Percentiles rank a stretch among this genome's conserved stretches.
These are phyloP conservation scores for Nanorana parkeri DNA, from an alignment of 2,113 vertebrate species.

Conservation along the genomic window DNA sequence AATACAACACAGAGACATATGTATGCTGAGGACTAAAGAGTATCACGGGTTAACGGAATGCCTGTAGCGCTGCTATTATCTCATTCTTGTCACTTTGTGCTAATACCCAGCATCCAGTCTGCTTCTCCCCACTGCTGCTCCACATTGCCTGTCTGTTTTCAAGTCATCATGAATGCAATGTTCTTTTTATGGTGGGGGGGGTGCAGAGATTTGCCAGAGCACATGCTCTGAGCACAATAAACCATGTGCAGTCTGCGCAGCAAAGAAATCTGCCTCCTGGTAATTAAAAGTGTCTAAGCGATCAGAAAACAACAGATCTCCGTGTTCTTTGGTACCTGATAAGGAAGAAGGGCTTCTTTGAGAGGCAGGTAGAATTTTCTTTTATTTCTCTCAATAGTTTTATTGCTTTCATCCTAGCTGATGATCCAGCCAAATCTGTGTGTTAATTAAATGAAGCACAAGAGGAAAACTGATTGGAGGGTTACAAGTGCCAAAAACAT, in stretches of 20 bases:
- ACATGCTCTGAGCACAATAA: slow-evolving; percentile 35
- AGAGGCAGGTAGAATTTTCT: slow-evolving; percentile 41
- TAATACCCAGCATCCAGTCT: not conserved
- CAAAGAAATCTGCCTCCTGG: slow-evolving; percentile 23
- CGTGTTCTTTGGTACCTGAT: slow-evolving; percentile 37
- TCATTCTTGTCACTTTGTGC: not conserved
- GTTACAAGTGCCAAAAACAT: slow-evolving; percentile 32
- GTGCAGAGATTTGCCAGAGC: slow-evolving; percentile 12
- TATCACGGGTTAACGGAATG: too few relatives aligned
- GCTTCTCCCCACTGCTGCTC: not conserved
- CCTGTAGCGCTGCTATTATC: not conserved
- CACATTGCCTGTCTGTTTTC: slow-evolving; percentile 10
- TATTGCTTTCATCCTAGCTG: slow-evolving; percentile 43
- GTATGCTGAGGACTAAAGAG: too few relatives aligned
- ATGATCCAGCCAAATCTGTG: slow-evolving; percentile 46
- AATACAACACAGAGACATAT: too few relatives aligned
- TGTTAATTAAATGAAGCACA: slow-evolving; percentile 54
- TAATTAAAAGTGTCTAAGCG: slow-evolving; percentile 46
- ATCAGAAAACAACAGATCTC: slow-evolving; percentile 45
- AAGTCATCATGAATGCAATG: not conserved
- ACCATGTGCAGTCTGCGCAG: not conserved
- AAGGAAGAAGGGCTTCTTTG: slow-evolving; percentile 25
- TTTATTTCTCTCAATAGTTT: slow-evolving; percentile 38
- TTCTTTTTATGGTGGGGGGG: not conserved
- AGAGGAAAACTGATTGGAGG: slow-evolving; percentile 44